These are phyloP conservation scores for Tenthredo distinguenda DNA, from an alignment of 2,888 invertebrate species.

Conservation along the genomic window DNA sequence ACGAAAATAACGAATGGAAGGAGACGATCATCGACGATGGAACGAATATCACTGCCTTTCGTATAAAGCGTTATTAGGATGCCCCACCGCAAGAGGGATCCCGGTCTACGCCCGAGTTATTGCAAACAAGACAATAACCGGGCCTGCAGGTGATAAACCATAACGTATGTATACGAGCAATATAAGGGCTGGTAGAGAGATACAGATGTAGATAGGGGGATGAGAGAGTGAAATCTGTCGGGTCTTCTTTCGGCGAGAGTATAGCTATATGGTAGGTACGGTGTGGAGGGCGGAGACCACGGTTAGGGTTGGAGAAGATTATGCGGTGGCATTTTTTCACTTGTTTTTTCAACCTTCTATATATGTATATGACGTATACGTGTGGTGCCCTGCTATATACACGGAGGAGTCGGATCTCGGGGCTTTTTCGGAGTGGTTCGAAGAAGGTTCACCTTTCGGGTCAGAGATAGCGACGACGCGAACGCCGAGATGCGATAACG, in stretches of 20 bases:
- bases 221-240: conserved; percentile 56
- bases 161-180: conserved; percentile 70
- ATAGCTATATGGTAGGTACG: neutral
- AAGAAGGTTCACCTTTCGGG: neutral
- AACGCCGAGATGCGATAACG: neutral
- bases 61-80: neutral
- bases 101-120: conserved; percentile 49
- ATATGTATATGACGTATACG: neutral
- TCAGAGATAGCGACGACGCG: neutral
- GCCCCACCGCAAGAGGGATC: conserved; percentile 16
- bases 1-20: neutral
- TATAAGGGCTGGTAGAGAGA: conserved; percentile 60
- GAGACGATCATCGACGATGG: neutral
- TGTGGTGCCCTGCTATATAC: neutral
- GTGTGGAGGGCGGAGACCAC: neutral
- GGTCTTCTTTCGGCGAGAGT: conserved; percentile 29
- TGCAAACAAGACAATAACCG: conserved; percentile 71
- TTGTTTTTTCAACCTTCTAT: neutral
- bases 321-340: conserved; percentile 30
- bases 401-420: neutral
- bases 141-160: conserved; percentile 72
- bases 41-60: neutral
- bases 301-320: neutral
- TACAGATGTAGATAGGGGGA: conserved; percentile 22
- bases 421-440: conserved; percentile 37